phyloP scores from a whole-genome alignment of 1,140 invertebrate genomes.

The Proctacanthus coquilletti region DNA sequence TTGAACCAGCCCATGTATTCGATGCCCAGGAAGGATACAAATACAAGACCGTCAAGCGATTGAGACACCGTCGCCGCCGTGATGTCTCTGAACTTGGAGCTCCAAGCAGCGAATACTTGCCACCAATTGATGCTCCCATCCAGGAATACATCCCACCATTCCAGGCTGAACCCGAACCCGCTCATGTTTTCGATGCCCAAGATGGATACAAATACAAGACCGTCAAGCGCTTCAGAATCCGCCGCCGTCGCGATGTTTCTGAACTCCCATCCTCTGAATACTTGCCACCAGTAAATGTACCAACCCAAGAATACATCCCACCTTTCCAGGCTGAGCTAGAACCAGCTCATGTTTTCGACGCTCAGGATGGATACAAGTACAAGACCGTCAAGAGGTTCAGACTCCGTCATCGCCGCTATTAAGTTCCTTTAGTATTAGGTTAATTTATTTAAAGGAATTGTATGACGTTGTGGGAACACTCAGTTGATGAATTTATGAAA shows the following conservation, averaged over 20 bases:
- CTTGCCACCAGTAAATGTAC: conserved; percentile 24
- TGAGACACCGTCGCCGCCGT: conserved; percentile 16
- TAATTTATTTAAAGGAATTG: too few species aligned
- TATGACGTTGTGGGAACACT: too few species aligned
- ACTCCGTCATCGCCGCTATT: too few species aligned
- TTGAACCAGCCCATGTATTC: too few species aligned
- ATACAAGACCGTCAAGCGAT: conserved; percentile 19
- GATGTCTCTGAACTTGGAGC: conserved; percentile 14
- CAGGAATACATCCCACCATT: conserved; percentile 10
- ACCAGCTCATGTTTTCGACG: too few species aligned
- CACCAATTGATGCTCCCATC: conserved; percentile 12
- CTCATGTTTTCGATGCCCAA: conserved; percentile 9
- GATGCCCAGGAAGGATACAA: conserved; percentile 16
- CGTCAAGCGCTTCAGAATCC: conserved; percentile 11
- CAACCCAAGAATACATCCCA: too few species aligned
- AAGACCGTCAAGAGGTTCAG: too few species aligned
- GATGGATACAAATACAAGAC: conserved; percentile 18
- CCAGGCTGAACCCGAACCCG: conserved; percentile 13
- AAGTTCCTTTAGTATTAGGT: too few species aligned
- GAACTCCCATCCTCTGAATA: conserved; percentile 22
- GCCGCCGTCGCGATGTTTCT: conserved; percentile 14
- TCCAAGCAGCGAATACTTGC: conserved; percentile 15
- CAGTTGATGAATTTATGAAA: too few species aligned
- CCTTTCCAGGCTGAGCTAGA: too few species aligned
- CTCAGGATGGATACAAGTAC: too few species aligned